phyloP scores from a whole-genome alignment of 2,888 invertebrate genomes.

The Athalia rosae region DNA sequence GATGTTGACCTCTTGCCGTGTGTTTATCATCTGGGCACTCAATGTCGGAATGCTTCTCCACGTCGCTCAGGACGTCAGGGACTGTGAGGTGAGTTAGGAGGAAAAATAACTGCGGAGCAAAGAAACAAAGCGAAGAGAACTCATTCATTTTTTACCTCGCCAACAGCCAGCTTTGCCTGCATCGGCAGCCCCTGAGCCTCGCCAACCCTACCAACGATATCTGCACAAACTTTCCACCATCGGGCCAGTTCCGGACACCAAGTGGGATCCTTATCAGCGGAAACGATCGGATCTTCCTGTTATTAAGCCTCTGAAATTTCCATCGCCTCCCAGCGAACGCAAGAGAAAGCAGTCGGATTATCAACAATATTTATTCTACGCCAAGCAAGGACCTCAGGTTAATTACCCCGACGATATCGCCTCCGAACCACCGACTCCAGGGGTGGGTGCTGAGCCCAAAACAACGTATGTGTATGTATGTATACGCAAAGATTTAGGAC shows the following conservation, averaged over 20 bases:
- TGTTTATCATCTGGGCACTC: slow-evolving; percentile 33
- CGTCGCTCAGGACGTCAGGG: slow-evolving; percentile 35
- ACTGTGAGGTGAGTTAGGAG: slow-evolving; percentile 32
- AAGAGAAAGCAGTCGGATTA: slow-evolving; percentile 45
- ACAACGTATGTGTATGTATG: slow-evolving; percentile 44
- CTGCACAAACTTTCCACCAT: slow-evolving; percentile 44
- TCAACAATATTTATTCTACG: slow-evolving; percentile 45
- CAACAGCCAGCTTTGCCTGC: neutral
- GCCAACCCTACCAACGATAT: slow-evolving; percentile 40
- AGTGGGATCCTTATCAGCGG: slow-evolving; percentile 45
- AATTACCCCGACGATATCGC: slow-evolving; percentile 29
- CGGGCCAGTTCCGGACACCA: slow-evolving; percentile 39
- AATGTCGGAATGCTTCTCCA: slow-evolving; percentile 40
- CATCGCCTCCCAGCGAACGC: slow-evolving; percentile 41
- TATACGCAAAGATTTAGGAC: slow-evolving; percentile 23
- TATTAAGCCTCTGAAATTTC: slow-evolving; percentile 33
- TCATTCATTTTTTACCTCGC: neutral
- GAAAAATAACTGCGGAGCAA: neutral
- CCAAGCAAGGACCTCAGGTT: slow-evolving; percentile 28
- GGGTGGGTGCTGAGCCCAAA: slow-evolving; percentile 17
- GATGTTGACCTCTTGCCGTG: slow-evolving; percentile 24
- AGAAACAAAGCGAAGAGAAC: neutral
- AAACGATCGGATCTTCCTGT: slow-evolving; percentile 43
- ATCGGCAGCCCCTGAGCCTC: slow-evolving; percentile 17
- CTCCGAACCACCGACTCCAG: slow-evolving; percentile 43